Evolutionary conservation across 2,888 invertebrate species (phyloP), one percentile per base, ranked within the genome.

Genomic region (Silvanus unidentatus): DNA sequence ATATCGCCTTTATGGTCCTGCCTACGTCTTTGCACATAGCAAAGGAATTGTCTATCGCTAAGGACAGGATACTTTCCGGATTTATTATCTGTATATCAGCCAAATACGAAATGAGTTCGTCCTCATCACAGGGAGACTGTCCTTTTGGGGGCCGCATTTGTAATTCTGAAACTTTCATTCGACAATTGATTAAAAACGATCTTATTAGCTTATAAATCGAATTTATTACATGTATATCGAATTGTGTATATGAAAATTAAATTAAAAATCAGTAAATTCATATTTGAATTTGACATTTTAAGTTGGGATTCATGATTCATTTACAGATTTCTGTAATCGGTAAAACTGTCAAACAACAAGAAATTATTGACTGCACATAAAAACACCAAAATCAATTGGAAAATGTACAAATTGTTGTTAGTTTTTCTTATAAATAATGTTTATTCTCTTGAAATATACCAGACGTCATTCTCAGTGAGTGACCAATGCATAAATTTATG

Each of bases 21-120:
- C 52, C 42, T 11, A 71, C 53, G 50, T 62, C 60, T 32, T 60
- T 64, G 64, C 74, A 74, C 34, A 70, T 54, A 56, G 57, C 14
- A 52, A 69, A 47, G 29, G 75, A 40, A 30, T 73, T 66, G 4
- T 71, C 65, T 28, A 68, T 58, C 0, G 75, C 59, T 27, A 77
- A 55, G 46, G 71, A 62, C 1, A 78, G 61, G 44, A 79, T 73
- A 30, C 73, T 71, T 59, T 79, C 78, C 1, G 78, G 78, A 63
- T 73, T 77, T 11, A 74, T 72, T 3, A 74, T 69, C 59, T 76
- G 73, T 38, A 77, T 63, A 43, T 74, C 70, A 1, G 77, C 77
- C 48, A 78, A 62, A 53, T 73, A 73, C 43, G 68, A 52, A 55
- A 78, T 65, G 32, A 78, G 50, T 44, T 67, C 65, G 52, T 77